These are phyloP conservation scores for Calameuta filiformis DNA, from an alignment of 2,888 invertebrate species.

Conservation along the genomic window DNA sequence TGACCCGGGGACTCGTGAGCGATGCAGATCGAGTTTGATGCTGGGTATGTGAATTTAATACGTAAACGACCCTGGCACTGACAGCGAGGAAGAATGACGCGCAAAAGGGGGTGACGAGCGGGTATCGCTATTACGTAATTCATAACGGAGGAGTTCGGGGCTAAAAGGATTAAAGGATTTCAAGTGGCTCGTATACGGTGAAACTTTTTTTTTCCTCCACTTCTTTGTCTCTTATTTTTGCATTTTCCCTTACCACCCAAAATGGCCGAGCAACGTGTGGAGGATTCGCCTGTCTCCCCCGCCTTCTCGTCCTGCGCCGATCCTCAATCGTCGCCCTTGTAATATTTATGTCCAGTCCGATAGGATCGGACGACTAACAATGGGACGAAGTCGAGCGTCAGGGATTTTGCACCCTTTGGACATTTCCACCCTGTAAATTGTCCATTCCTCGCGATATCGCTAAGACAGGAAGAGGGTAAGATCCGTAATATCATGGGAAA, in stretches of 20 bases:
- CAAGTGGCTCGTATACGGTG: neutral
- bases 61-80: neutral
- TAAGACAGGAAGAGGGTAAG: neutral
- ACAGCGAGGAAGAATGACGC: neutral
- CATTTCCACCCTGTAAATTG: neutral
- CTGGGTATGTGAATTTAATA: neutral
- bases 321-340: neutral
- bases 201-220: neutral
- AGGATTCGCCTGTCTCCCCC: neutral
- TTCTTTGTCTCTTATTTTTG: neutral
- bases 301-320: neutral
- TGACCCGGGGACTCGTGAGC: neutral
- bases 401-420: neutral
- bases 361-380: neutral
- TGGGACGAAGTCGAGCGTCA: neutral
- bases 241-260: neutral
- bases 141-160: neutral
- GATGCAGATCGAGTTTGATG: neutral
- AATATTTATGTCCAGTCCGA: neutral
- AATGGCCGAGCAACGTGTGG: neutral
- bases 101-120: neutral
- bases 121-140: neutral
- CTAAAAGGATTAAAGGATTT: neutral
- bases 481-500: neutral
- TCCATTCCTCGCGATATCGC: neutral